These are phyloP conservation scores for Brachypteracias leptosomus DNA, from an alignment of 2,113 vertebrate species.

Conservation along the genomic window DNA sequence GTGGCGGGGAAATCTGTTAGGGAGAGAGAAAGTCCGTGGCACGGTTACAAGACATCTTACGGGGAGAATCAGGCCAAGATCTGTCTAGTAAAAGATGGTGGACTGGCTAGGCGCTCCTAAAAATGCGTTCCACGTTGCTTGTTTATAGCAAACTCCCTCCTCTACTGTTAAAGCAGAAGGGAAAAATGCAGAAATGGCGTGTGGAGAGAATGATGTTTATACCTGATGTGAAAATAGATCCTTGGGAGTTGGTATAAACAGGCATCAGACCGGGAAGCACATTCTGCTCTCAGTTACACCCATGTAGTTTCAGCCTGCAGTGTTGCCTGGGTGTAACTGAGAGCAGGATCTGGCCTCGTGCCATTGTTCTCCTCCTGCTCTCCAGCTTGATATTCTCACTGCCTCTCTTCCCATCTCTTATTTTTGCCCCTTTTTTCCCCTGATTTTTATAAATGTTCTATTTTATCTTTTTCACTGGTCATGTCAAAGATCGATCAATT, in stretches of 20 bases:
- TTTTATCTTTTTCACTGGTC: background rate
- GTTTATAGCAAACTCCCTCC: background rate
- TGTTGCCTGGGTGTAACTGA: background rate
- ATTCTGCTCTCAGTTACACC: background rate
- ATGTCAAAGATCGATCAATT: background rate
- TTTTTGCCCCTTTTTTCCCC: background rate
- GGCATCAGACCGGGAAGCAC: background rate
- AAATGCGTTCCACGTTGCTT: background rate
- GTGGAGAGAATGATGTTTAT: background rate
- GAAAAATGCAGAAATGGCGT: background rate
- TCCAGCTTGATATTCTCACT: background rate
- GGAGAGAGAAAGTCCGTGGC: background rate
- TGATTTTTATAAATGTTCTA: background rate
- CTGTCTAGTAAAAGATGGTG: background rate
- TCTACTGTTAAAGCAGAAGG: accelerated
- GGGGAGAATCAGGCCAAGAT: background rate
- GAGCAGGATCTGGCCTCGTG: background rate
- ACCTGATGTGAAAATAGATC: background rate
- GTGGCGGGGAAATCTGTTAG: background rate
- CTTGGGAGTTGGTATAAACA: background rate
- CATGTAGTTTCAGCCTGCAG: background rate
- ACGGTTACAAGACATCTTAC: background rate
- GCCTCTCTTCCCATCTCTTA: accelerated
- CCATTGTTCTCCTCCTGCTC: background rate
- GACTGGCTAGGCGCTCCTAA: background rate